Percentiles rank a stretch among this genome's conserved stretches.
Conservation (phyloP, 2,888 invertebrate genomes). For the Eumacrocentrus americanus region DNA sequence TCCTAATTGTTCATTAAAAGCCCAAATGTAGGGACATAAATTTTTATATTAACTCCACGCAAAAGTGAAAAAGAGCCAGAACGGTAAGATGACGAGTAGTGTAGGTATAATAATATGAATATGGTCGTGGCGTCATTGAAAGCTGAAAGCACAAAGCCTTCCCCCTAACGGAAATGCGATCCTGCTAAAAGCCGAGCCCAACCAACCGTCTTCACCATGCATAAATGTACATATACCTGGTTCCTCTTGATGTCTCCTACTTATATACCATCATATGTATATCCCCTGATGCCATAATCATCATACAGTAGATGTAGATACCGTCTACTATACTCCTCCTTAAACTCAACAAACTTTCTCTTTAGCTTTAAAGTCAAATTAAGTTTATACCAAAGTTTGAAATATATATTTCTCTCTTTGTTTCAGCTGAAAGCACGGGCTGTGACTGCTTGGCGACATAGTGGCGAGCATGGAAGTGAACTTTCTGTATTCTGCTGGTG, state of each 20-base stretch:
- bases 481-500: conserved; percentile 84
- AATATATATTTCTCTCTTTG: conserved; percentile 28
- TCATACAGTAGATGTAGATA: too few species aligned
- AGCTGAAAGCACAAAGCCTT: conserved; percentile 39
- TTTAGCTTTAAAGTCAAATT: background rate
- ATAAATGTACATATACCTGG: conserved; percentile 24
- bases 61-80: too few species aligned
- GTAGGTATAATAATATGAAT: too few species aligned
- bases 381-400: background rate
- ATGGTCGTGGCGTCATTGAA: conserved; percentile 29
- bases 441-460: conserved; percentile 77
- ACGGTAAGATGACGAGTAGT: too few species aligned
- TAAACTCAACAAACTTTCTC: too few species aligned
- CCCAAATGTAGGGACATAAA: too few species aligned
- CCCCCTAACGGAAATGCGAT: conserved; percentile 39
- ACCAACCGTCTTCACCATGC: conserved; percentile 34
- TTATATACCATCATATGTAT: background rate
- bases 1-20: too few species aligned
- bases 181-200: conserved; percentile 41
- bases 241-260: background rate
- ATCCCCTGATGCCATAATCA: too few species aligned
- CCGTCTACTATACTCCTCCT: too few species aligned
- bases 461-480: conserved; percentile 74
- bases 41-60: too few species aligned
- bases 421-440: conserved; percentile 77